phyloP scores from a whole-genome alignment of 1,140 invertebrate species.

The Pteromalus puparum region DNA sequence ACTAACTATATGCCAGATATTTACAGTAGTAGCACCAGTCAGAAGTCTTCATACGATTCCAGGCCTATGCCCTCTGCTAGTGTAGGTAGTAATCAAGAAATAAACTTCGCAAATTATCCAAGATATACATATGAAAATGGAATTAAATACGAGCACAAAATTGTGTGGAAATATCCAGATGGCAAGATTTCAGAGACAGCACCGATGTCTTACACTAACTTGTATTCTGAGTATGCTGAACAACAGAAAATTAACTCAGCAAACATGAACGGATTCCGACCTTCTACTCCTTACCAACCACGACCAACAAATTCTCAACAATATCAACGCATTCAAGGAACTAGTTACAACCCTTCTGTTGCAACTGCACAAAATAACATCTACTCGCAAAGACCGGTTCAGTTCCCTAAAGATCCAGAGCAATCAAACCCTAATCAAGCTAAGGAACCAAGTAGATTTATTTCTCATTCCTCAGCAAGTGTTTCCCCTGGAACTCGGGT shows the following conservation, averaged over 20 bases:
- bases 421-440: constrained; percentile 47
- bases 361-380: constrained; percentile 46
- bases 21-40: background rate
- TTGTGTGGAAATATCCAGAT: constrained; percentile 73
- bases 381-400: constrained; percentile 67
- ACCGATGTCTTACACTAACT: constrained; percentile 65
- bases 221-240: constrained; percentile 60
- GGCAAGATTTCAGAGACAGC: constrained; percentile 67
- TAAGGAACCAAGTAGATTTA: constrained; percentile 56
- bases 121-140: constrained; percentile 70
- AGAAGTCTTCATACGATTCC: constrained; percentile 43
- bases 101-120: constrained; percentile 58
- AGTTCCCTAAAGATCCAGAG: constrained; percentile 65
- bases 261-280: background rate
- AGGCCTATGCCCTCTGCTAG: constrained; percentile 49
- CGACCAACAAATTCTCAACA: background rate
- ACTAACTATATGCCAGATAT: constrained; percentile 40
- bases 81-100: constrained; percentile 52
- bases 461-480: constrained; percentile 42
- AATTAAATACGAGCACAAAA: constrained; percentile 70
- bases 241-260: constrained; percentile 35
- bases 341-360: background rate
- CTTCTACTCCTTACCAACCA: constrained; percentile 9
- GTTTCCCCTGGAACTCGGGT: background rate
- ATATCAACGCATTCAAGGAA: background rate